Evolutionary conservation across 2,797 vertebrate genomes (phyloP), one percentile per base, ranked within the genome.

Genomic region (Neosalanx taihuensis): DNA sequence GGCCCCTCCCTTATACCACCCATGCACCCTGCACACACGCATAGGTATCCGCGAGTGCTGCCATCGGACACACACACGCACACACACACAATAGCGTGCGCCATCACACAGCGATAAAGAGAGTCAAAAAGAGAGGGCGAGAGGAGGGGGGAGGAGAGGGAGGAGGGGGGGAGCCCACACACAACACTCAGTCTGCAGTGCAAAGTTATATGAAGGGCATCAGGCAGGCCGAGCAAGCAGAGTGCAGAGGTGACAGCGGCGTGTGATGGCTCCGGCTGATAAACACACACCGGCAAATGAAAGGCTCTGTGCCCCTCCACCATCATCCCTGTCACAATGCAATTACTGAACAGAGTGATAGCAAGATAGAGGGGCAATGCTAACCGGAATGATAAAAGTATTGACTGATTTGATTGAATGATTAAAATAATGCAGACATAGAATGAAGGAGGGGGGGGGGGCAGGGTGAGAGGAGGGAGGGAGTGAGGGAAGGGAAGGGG

Each of bases 331-430:
- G 97, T 99, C 97, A 99, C 97, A 99, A 99, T 99, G 97, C 97
- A 99, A 99, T 99, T 99, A 99, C 97, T 91, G 94, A 97, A 99
- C 97, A 98, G 97, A 98, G 96, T 96, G 97, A 99, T 99, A 97
- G 97, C 96, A 98, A 99, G 97, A 99, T 99, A 99, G 96, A 95
- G 96, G 95, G 94, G 95, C 95, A 92, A 95, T 93, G 90, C 90
- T 95, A 96, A 96, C 95, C 95, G 94, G 95, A 94, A 96, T 97
- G 97, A 99, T 98, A 99, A 98, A 98, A 98, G 96, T 99, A 99
- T 98, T 99, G 97, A 99, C 97, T 99, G 97, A 99, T 98, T 98
- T 98, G 97, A 98, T 98, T 98, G 96, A 98, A 98, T 98, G 97
- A 98, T 99, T 99, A 98, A 98, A 98, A 99, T 98, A 99, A 98